Evolutionary conservation across 2,113 vertebrate species (phyloP).

Genomic region (Scomber colias): DNA sequence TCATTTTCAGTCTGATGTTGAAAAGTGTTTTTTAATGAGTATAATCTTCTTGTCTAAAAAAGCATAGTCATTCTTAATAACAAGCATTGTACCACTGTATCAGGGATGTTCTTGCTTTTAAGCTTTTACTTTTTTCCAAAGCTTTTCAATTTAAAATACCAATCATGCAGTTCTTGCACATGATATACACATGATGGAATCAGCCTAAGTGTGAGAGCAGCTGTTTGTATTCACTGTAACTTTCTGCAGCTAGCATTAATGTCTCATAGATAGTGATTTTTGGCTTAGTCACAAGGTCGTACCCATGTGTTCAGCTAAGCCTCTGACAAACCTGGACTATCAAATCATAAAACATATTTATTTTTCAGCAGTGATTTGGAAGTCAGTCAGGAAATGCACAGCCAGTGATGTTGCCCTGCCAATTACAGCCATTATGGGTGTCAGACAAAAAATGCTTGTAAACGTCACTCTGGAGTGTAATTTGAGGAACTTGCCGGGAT

Average conservation of each 20-base stretch:
- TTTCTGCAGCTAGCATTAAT: constrained; percentile 35
- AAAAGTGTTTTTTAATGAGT: constrained; percentile 9
- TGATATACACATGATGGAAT: neutral
- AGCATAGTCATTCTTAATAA: too few species aligned
- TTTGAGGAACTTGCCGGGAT: too few species aligned
- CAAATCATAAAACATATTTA: too few species aligned
- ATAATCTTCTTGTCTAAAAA: too few species aligned
- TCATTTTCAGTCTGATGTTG: constrained; percentile 16
- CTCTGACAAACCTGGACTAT: neutral
- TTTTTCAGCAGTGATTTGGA: too few species aligned
- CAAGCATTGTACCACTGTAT: too few species aligned
- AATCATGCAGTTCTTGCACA: neutral
- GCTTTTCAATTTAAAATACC: neutral
- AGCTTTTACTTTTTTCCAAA: neutral
- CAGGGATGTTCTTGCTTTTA: neutral
- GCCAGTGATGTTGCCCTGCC: too few species aligned
- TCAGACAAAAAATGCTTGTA: too few species aligned
- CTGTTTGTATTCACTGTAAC: neutral
- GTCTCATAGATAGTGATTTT: constrained; percentile 49
- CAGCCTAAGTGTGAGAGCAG: constrained; percentile 12
- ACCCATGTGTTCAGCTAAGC: constrained; percentile 41
- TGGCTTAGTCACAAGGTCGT: constrained; percentile 39
- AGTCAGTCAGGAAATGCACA: too few species aligned
- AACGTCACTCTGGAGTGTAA: too few species aligned
- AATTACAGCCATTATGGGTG: too few species aligned